A percentile compares a stretch with the other conserved stretches of the same genome.
Evolutionary conservation across 2,113 vertebrate species (phyloP).

Genomic region (Cebidichthys violaceus): DNA sequence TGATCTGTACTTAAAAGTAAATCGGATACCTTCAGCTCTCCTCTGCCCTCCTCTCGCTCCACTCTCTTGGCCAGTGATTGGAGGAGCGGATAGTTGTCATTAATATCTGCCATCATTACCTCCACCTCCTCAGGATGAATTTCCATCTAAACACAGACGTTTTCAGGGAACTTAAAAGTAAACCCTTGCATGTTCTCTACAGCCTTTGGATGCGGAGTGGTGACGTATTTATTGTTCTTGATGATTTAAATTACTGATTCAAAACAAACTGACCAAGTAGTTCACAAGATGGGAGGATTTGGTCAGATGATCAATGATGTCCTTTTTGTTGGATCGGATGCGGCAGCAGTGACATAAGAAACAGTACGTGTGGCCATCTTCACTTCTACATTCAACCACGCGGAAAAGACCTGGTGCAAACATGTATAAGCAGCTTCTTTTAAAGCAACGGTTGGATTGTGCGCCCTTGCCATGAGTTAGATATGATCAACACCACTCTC

Average conservation of each 20-base stretch:
- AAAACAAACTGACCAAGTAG: slow-evolving; percentile 71
- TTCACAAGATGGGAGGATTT: slow-evolving; percentile 64
- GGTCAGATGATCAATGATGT: slow-evolving; percentile 69
- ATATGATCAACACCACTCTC: background rate
- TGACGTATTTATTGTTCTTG: background rate
- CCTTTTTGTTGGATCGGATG: slow-evolving; percentile 53
- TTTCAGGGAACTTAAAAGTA: background rate
- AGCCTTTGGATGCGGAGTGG: background rate
- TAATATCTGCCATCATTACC: background rate
- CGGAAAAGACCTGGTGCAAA: slow-evolving; percentile 70
- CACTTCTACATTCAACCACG: slow-evolving; percentile 69
- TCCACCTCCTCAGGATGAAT: slow-evolving; percentile 54
- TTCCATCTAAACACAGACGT: slow-evolving; percentile 65
- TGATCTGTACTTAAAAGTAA: background rate
- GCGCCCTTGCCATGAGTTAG: background rate
- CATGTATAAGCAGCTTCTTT: background rate
- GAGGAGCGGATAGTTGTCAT: slow-evolving; percentile 34
- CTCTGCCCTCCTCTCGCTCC: slow-evolving; percentile 66
- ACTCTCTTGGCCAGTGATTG: slow-evolving; percentile 59
- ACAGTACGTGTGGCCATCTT: slow-evolving; percentile 50
- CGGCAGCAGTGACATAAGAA: slow-evolving; percentile 80
- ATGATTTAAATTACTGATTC: background rate
- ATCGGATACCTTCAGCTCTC: slow-evolving; percentile 61
- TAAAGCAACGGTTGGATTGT: background rate
- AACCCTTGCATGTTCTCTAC: background rate